Percentiles rank a stretch among this genome's conserved stretches.
phyloP scores from a whole-genome alignment of 2,797 vertebrate genomes.

The Neosilurus mollespiculum region DNA sequence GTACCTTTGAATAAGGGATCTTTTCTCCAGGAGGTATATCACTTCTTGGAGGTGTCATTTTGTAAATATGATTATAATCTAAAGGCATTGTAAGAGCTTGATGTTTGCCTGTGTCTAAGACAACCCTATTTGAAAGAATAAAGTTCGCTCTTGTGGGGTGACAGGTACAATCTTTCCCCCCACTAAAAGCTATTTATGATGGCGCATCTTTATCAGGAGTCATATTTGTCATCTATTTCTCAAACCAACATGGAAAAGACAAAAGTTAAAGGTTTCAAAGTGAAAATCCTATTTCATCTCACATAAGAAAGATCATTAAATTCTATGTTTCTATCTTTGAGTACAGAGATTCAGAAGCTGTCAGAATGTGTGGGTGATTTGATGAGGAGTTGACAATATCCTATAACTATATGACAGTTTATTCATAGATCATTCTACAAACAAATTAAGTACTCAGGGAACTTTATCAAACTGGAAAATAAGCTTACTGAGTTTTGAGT shows the following conservation, averaged over 20 bases:
- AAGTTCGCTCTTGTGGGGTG: not conserved
- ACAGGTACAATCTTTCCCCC: too few species aligned
- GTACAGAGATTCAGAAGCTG: slow-evolving; percentile 22
- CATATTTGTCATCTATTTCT: slow-evolving; percentile 8
- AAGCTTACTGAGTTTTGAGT: not conserved
- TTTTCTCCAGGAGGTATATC: not conserved
- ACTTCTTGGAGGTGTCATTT: not conserved
- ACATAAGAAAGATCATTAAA: slow-evolving; percentile 21
- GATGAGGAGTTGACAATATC: slow-evolving; percentile 18
- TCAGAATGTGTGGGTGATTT: slow-evolving; percentile 18
- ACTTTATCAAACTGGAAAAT: not conserved
- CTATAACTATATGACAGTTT: slow-evolving; percentile 6
- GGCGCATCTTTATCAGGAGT: not conserved
- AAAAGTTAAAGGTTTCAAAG: slow-evolving; percentile 4
- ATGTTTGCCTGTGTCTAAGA: not conserved
- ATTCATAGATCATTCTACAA: slow-evolving; percentile 25
- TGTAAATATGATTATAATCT: not conserved
- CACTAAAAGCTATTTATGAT: not conserved
- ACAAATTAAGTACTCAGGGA: not conserved
- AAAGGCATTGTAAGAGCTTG: not conserved
- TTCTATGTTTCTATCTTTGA: slow-evolving; percentile 8
- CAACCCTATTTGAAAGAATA: not conserved
- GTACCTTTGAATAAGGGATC: not conserved
- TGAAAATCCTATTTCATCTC: not conserved
- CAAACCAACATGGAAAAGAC: not conserved